A percentile compares a stretch with the other conserved stretches of the same genome.
These are phyloP conservation scores for Oreochromis grahami DNA, from an alignment of 2,797 vertebrate species.

Conservation along the genomic window DNA sequence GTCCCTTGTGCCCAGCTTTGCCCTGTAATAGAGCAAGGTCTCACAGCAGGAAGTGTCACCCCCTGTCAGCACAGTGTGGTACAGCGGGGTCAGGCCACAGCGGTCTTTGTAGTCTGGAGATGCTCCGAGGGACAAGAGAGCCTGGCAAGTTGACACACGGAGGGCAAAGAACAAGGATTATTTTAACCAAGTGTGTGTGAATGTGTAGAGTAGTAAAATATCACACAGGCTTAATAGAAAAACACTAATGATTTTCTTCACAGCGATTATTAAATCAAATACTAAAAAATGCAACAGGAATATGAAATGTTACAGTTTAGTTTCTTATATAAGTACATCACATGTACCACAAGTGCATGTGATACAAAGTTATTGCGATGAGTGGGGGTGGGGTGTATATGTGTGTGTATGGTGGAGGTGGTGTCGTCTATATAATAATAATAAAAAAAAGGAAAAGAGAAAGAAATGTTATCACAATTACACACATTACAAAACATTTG, in stretches of 20 bases:
- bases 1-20: constrained; percentile 80
- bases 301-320: neutral
- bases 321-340: neutral
- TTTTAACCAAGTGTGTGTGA: neutral
- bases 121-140: constrained; percentile 80
- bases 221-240: neutral
- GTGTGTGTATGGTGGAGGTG: neutral
- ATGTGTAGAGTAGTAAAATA: neutral
- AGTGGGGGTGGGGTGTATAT: neutral
- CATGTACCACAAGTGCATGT: neutral
- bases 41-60: constrained; percentile 91
- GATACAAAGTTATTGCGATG: neutral
- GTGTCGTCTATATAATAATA: neutral
- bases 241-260: neutral
- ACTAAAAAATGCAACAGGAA: neutral
- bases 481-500: neutral
- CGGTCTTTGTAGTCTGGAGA: constrained; percentile 91
- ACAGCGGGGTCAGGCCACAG: constrained; percentile 87
- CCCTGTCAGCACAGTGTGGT: constrained; percentile 89
- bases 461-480: neutral
- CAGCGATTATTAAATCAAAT: neutral
- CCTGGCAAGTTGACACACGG: constrained; percentile 27
- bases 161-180: neutral
- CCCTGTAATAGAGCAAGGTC: constrained; percentile 85
- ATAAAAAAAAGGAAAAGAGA: accelerated